These are phyloP conservation scores for Episyrphus balteatus DNA, from an alignment of 1,140 invertebrate species.

Conservation along the genomic window DNA sequence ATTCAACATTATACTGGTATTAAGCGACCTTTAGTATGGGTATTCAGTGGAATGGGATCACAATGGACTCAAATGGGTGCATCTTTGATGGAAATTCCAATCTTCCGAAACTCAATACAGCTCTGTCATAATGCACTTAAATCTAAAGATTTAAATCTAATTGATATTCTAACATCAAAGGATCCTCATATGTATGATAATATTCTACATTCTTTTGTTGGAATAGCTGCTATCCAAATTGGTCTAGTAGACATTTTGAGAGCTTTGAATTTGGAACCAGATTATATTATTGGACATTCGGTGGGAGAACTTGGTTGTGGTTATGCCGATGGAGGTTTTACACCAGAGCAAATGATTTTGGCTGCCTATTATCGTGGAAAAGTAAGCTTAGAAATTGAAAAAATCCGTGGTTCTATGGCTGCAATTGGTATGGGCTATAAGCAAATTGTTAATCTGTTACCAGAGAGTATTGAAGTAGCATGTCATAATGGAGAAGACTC, in stretches of 20 bases:
- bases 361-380: constrained; percentile 75
- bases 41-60: constrained; percentile 85
- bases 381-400: constrained; percentile 66
- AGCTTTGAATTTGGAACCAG: constrained; percentile 58
- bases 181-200: constrained; percentile 68
- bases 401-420: constrained; percentile 74
- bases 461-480: constrained; percentile 62
- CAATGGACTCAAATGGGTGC: constrained; percentile 80
- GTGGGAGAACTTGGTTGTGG: constrained; percentile 80
- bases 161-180: constrained; percentile 62
- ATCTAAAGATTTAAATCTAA: constrained; percentile 65
- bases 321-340: constrained; percentile 78
- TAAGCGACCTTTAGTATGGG: constrained; percentile 64
- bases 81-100: constrained; percentile 49
- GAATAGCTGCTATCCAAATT: constrained; percentile 82
- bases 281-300: constrained; percentile 82
- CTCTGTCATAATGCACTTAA: constrained; percentile 59
- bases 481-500: constrained; percentile 79
- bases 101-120: constrained; percentile 61
- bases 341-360: constrained; percentile 70
- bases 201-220: constrained; percentile 78
- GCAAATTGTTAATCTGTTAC: constrained; percentile 47
- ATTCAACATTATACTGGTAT: constrained; percentile 48
- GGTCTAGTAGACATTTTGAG: constrained; percentile 68
- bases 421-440: constrained; percentile 58